Conservation (phyloP, 1,140 invertebrate genomes). For the Trachelipus rathkii region DNA sequence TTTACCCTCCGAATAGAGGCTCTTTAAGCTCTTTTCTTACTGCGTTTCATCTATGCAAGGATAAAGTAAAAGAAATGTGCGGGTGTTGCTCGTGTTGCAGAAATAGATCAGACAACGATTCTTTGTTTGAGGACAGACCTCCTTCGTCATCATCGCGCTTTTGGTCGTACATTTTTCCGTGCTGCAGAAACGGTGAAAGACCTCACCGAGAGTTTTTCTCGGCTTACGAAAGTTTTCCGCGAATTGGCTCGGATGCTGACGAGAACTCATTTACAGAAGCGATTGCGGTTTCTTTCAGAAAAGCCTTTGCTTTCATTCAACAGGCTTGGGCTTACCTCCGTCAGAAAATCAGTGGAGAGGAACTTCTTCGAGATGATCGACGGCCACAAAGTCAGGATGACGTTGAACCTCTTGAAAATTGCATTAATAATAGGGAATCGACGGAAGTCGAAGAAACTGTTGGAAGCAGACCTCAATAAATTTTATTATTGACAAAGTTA, state of each 20-base stretch:
- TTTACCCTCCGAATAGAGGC: slow-evolving; percentile 53
- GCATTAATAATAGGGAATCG: background rate
- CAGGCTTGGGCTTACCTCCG: background rate
- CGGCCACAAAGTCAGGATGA: background rate
- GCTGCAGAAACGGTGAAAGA: slow-evolving; percentile 4
- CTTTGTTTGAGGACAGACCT: slow-evolving; percentile 29
- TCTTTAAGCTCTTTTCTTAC: slow-evolving; percentile 32
- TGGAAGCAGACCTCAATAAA: no score
- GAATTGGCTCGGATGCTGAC: background rate
- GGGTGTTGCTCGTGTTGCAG: slow-evolving; percentile 16
- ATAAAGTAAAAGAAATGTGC: background rate
- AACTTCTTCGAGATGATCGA: background rate
- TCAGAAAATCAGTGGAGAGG: background rate
- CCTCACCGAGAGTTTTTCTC: background rate
- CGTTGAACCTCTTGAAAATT: background rate
- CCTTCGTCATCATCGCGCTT: slow-evolving; percentile 20
- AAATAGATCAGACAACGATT: slow-evolving; percentile 31
- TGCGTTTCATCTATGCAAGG: slow-evolving; percentile 27
- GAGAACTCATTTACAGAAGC: background rate
- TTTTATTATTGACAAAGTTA: no score
- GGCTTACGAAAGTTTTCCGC: background rate
- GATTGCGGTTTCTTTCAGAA: background rate
- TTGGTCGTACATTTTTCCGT: slow-evolving; percentile 7
- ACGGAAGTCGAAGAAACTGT: background rate
- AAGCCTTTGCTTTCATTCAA: background rate